These are phyloP conservation scores for Piprites chloris DNA, from an alignment of 2,113 vertebrate genomes.

Conservation along the genomic window DNA sequence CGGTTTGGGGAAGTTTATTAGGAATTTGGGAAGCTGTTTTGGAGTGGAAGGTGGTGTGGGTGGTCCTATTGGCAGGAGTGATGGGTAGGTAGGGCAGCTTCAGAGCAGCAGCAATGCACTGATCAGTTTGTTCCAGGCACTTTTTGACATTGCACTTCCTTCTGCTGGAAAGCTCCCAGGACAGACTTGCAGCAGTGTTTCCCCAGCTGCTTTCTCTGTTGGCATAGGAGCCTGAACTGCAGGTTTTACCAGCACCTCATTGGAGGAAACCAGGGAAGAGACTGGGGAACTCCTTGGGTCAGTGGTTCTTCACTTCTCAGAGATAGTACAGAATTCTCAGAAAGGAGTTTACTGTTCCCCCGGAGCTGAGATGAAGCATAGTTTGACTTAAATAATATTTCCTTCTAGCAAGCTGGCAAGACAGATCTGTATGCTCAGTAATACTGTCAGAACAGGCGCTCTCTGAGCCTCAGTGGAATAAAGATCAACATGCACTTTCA, in stretches of 20 bases:
- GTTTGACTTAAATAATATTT: neutral
- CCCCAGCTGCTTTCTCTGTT: fast-evolving
- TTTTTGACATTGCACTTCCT: fast-evolving
- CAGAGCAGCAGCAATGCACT: neutral
- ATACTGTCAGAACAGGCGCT: neutral
- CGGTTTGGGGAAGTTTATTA: neutral
- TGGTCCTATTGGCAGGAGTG: fast-evolving
- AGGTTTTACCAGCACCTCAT: neutral
- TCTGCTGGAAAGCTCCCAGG: neutral
- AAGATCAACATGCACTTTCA: neutral
- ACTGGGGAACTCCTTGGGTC: neutral
- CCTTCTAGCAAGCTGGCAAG: neutral
- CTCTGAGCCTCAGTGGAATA: neutral
- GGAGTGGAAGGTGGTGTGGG: neutral
- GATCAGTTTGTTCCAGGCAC: neutral
- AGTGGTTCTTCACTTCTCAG: neutral
- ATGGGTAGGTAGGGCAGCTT: neutral
- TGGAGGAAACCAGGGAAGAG: neutral
- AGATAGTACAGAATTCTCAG: neutral
- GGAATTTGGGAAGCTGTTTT: neutral
- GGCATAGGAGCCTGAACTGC: neutral
- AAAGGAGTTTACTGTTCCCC: neutral
- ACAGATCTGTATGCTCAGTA: neutral
- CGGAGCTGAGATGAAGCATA: neutral
- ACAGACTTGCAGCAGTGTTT: neutral